Conservation (phyloP, 2,888 invertebrate genomes). For the Rhingia campestris region DNA sequence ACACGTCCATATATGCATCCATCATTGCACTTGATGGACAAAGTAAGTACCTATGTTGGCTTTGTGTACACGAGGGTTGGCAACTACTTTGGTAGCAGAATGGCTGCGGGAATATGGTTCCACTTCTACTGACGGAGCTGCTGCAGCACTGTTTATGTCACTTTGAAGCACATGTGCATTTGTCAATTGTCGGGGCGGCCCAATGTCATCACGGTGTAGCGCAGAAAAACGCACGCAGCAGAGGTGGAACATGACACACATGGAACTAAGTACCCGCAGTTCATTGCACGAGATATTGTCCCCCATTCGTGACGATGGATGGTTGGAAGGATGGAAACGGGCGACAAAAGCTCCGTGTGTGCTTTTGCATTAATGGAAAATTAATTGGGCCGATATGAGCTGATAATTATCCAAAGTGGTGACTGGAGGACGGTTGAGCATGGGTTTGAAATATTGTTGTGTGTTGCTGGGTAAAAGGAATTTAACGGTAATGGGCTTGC, state of each 20-base stretch:
- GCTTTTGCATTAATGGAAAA: conserved; percentile 72
- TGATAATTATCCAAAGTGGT: conserved; percentile 79
- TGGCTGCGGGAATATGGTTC: conserved; percentile 38
- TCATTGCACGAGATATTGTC: conserved; percentile 48
- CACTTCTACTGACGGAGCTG: not conserved
- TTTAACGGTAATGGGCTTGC: conserved; percentile 24
- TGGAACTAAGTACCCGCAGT: conserved; percentile 51
- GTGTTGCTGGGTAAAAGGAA: conserved; percentile 3
- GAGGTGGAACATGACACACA: conserved; percentile 24
- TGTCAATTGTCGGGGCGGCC: conserved; percentile 59
- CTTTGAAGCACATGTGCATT: conserved; percentile 54
- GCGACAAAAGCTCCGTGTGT: conserved; percentile 9
- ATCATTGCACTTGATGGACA: conserved; percentile 59
- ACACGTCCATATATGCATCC: conserved; percentile 29
- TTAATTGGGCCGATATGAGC: conserved; percentile 81
- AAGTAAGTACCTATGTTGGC: conserved; percentile 36
- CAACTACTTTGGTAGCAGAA: conserved; percentile 59
- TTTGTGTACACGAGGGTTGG: conserved; percentile 37
- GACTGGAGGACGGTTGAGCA: conserved; percentile 31
- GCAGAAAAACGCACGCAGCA: not conserved
- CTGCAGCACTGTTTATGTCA: conserved; percentile 44
- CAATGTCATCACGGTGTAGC: conserved; percentile 55
- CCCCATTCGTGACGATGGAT: not conserved
- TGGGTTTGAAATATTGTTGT: conserved; percentile 20
- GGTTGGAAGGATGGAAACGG: not conserved